Percentiles rank a stretch among this genome's conserved stretches.
phyloP scores from a whole-genome alignment of 2,797 vertebrate genomes.

The Smutsia temminckii region DNA sequence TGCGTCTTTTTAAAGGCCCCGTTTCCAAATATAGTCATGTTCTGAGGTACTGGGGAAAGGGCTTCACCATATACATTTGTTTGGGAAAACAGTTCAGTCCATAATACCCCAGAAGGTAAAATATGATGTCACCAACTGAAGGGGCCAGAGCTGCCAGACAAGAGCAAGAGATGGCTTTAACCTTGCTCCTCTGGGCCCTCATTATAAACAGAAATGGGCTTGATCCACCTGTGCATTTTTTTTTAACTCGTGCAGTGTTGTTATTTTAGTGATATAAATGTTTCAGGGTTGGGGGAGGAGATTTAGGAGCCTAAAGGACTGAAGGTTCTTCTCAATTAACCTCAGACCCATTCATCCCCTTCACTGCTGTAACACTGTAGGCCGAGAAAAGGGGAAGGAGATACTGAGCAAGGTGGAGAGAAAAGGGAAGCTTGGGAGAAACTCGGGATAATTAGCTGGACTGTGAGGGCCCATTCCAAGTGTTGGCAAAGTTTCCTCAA shows the following conservation, averaged over 20 bases:
- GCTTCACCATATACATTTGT: background rate
- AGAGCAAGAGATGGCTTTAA: background rate
- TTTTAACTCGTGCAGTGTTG: background rate
- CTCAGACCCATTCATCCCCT: background rate
- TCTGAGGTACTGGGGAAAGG: background rate
- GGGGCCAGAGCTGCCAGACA: background rate
- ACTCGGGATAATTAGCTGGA: background rate
- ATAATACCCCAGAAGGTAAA: background rate
- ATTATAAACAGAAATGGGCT: background rate
- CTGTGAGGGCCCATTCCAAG: background rate
- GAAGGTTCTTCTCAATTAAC: background rate
- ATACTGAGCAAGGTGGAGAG: background rate
- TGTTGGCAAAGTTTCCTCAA: background rate
- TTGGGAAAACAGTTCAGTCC: background rate
- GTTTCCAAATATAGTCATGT: background rate
- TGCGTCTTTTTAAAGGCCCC: background rate
- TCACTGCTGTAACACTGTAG: background rate
- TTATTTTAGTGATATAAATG: background rate
- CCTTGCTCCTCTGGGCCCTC: background rate
- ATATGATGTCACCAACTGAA: background rate
- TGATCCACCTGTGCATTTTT: accelerated
- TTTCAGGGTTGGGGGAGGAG: background rate
- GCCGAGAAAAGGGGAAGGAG: background rate
- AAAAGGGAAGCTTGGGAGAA: background rate
- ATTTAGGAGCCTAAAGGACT: background rate